Conservation (phyloP, 2,113 vertebrate genomes). For the Hirundichthys speculiger region DNA sequence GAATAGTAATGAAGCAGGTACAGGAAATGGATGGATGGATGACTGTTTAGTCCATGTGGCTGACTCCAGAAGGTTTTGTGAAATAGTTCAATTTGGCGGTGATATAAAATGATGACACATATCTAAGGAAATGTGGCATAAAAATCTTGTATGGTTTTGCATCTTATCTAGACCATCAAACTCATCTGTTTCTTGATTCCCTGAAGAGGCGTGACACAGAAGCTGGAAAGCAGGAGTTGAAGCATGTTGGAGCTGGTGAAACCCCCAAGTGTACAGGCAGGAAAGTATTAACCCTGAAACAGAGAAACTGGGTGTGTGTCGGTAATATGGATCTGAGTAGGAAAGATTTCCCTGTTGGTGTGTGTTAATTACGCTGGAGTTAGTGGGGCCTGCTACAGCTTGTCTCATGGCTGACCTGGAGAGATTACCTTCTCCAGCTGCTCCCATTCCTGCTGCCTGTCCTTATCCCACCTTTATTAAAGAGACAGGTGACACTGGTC, state of each 20-base stretch:
- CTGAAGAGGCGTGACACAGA: constrained; percentile 40
- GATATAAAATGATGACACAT: not conserved
- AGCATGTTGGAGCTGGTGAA: constrained; percentile 71
- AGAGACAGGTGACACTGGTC: constrained; percentile 51
- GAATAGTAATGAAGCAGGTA: too few species aligned
- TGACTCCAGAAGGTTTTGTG: not conserved
- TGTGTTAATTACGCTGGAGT: constrained; percentile 75
- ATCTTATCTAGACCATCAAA: constrained; percentile 27
- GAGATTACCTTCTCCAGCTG: constrained; percentile 80
- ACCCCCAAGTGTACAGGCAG: constrained; percentile 51
- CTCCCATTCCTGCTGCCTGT: constrained; percentile 56
- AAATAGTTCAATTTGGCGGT: not conserved
- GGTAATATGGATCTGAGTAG: constrained; percentile 22
- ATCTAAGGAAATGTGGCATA: not conserved
- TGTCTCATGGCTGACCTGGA: constrained; percentile 78
- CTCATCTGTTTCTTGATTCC: constrained; percentile 41
- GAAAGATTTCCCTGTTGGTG: constrained; percentile 69
- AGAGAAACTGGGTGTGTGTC: constrained; percentile 24
- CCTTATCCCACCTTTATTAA: constrained; percentile 65
- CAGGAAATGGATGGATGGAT: too few species aligned
- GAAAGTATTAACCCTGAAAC: constrained; percentile 70
- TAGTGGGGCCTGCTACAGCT: constrained; percentile 75
- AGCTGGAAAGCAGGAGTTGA: constrained; percentile 32
- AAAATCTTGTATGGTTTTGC: constrained; percentile 7
- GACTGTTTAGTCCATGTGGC: constrained; percentile 1